A percentile compares a stretch with the other conserved stretches of the same genome.
These are phyloP conservation scores for Sitta europaea DNA, from an alignment of 2,113 vertebrate genomes.

Conservation along the genomic window DNA sequence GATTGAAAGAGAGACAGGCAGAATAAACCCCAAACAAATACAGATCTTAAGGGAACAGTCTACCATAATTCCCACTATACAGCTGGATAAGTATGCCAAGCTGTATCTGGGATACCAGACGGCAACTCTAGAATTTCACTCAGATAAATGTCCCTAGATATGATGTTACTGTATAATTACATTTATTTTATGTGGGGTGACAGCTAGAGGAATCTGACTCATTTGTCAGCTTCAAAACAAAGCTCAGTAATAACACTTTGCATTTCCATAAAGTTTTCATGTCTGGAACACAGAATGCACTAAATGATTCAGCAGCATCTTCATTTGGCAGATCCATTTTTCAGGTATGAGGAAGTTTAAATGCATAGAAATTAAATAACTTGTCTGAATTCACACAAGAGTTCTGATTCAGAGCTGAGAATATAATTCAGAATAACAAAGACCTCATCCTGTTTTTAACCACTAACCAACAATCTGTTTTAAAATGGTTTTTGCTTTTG, in stretches of 20 bases:
- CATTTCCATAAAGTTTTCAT: not conserved
- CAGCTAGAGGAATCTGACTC: not conserved
- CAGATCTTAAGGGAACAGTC: not conserved
- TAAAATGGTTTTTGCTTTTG: not conserved
- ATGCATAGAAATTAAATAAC: not conserved
- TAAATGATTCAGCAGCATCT: not conserved
- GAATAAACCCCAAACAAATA: not conserved
- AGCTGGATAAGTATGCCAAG: not conserved
- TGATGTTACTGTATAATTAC: not conserved
- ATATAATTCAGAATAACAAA: not conserved
- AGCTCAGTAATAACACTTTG: not conserved
- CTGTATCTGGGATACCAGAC: not conserved
- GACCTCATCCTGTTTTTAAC: not conserved
- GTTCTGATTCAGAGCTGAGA: not conserved
- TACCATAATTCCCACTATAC: not conserved
- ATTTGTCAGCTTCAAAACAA: not conserved
- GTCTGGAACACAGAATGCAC: not conserved
- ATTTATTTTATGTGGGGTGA: not conserved
- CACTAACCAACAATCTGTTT: not conserved
- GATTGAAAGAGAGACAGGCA: not conserved
- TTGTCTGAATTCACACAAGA: not conserved
- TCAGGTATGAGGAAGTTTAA: not conserved
- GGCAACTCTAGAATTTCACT: not conserved
- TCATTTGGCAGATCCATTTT: not conserved
- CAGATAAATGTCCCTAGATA: not conserved